A percentile compares a stretch with the other conserved stretches of the same genome.
Evolutionary conservation across 2,888 invertebrate genomes (phyloP).

Genomic region (Hypomecis punctinalis): DNA sequence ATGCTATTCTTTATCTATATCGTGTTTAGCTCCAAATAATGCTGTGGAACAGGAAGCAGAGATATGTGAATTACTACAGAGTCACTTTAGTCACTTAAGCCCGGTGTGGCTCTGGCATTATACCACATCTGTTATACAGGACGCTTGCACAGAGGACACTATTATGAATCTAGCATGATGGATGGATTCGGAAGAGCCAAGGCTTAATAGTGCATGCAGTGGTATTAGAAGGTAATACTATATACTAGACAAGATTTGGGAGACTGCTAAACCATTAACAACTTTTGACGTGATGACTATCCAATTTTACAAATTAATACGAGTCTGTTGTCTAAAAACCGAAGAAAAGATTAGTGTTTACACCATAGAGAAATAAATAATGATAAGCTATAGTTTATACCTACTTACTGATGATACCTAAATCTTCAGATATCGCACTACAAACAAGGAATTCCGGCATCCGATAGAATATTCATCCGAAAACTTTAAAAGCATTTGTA

Average conservation of each 20-base stretch:
- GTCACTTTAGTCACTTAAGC: conserved; percentile 45
- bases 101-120: conserved; percentile 53
- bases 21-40: not conserved
- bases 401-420: conserved; percentile 8
- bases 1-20: not conserved
- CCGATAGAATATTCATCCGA: conserved; percentile 58
- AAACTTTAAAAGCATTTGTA: conserved; percentile 72
- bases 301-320: too few species aligned
- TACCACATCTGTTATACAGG: conserved; percentile 68
- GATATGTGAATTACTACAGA: conserved; percentile 52
- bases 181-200: conserved; percentile 61
- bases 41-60: conserved; percentile 11
- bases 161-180: conserved; percentile 78
- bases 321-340: too few species aligned
- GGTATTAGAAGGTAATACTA: conserved; percentile 5
- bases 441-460: conserved; percentile 50
- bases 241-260: not conserved
- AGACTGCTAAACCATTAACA: not conserved
- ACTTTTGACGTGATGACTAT: not conserved
- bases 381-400: not conserved
- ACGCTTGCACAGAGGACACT: conserved; percentile 70
- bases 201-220: conserved; percentile 23
- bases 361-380: too few species aligned
- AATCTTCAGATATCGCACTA: conserved; percentile 29
- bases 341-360: too few species aligned